Percentiles rank a stretch among this genome's conserved stretches.
Conservation (phyloP, 2,888 invertebrate species). For the Coelopa pilipes region DNA sequence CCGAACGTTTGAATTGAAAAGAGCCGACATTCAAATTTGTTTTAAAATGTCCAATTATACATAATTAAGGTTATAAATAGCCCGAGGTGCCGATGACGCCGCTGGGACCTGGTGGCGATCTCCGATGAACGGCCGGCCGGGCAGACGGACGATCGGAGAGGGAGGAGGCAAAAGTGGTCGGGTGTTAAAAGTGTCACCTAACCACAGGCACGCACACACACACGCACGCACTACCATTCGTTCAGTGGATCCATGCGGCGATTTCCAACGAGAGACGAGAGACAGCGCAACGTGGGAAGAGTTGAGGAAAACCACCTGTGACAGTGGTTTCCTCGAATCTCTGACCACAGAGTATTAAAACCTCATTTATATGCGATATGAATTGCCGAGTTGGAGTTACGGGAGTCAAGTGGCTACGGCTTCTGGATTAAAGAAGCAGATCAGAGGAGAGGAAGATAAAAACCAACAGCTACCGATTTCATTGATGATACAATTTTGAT, state of each 20-base stretch:
- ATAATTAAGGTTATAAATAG: constrained; percentile 13
- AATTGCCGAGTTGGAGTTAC: too few relatives aligned
- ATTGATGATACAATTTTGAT: constrained; percentile 17
- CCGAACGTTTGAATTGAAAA: too few relatives aligned
- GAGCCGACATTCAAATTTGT: background rate
- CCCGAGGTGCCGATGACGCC: constrained; percentile 10
- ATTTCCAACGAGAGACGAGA: too few relatives aligned
- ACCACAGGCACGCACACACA: background rate
- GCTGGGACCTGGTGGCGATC: background rate
- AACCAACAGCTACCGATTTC: constrained; percentile 11
- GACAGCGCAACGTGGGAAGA: too few relatives aligned
- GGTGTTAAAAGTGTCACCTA: constrained; percentile 1
- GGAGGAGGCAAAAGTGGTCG: too few relatives aligned
- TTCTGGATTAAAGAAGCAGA: too few relatives aligned
- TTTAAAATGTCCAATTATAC: constrained; percentile 10
- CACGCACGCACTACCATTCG: too few relatives aligned
- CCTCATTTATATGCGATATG: constrained; percentile 5
- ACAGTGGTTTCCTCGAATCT: background rate
- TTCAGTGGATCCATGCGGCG: too few relatives aligned
- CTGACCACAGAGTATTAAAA: constrained; percentile 5
- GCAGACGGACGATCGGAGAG: background rate
- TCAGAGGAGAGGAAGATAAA: background rate
- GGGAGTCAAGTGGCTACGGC: too few relatives aligned
- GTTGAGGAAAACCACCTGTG: background rate
- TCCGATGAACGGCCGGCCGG: background rate